Conservation (phyloP, 2,797 vertebrate genomes). For the Bucorvus abyssinicus region DNA sequence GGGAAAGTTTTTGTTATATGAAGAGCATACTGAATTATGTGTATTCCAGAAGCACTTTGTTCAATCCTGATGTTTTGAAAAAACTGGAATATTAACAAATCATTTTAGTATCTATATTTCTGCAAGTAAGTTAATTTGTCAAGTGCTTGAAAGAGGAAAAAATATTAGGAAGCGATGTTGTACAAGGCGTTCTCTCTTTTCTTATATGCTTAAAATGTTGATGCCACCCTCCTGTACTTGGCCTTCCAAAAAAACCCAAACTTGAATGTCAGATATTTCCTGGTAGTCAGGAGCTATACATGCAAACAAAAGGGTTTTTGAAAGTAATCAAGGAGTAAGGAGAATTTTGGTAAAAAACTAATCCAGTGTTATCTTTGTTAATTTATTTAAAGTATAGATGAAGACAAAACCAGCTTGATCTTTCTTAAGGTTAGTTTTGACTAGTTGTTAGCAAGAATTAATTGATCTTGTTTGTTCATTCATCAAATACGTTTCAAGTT, state of each 20-base stretch:
- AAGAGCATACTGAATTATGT: not conserved
- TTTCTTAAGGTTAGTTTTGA: not conserved
- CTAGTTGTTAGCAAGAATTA: not conserved
- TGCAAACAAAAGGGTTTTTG: not conserved
- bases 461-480: not conserved
- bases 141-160: not conserved
- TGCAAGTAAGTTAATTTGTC: not conserved
- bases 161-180: not conserved
- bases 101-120: not conserved
- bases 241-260: not conserved
- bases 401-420: not conserved
- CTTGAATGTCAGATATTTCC: not conserved
- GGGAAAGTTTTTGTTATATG: not conserved
- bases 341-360: not conserved
- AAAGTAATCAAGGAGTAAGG: not conserved
- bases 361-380: not conserved
- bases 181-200: not conserved
- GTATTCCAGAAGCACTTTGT: not conserved
- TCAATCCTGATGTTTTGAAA: not conserved
- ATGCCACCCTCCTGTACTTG: not conserved
- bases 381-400: not conserved
- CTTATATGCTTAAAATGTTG: not conserved
- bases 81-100: not conserved
- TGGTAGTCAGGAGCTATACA: not conserved
- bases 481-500: not conserved